Conservation (phyloP, 2,888 invertebrate genomes). For the Pristionchus maxplancki region DNA sequence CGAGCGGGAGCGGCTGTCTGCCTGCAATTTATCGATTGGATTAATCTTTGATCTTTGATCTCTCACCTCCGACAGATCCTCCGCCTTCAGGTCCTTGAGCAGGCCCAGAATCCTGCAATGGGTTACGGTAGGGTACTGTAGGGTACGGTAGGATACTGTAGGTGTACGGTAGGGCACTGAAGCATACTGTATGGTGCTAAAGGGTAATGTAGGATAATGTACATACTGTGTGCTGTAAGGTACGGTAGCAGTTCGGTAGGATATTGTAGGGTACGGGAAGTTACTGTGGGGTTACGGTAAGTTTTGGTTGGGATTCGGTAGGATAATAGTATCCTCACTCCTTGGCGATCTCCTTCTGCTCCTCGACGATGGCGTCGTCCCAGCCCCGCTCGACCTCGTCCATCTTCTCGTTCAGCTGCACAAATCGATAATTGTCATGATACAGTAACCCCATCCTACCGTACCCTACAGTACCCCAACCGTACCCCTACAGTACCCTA, state of each 20-base stretch:
- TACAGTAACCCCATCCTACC: neutral
- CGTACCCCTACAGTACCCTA: neutral
- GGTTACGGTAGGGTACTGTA: neutral
- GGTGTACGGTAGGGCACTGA: no score
- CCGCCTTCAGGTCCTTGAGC: conserved; percentile 35
- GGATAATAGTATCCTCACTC: neutral
- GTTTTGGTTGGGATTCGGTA: no score
- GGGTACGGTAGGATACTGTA: neutral
- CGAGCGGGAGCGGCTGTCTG: neutral
- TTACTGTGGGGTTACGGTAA: neutral
- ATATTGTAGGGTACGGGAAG: no score
- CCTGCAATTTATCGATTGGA: neutral
- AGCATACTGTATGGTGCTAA: no score
- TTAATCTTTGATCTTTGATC: neutral
- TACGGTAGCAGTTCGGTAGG: neutral
- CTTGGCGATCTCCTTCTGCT: conserved; percentile 1
- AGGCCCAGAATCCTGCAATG: neutral
- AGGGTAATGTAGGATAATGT: no score
- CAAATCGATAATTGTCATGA: neutral
- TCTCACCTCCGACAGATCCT: neutral
- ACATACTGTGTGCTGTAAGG: neutral
- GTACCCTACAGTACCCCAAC: no score
- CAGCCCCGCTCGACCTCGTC: neutral
- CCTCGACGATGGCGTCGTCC: neutral
- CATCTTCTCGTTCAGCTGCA: conserved; percentile 20